phyloP scores from a whole-genome alignment of 2,797 vertebrate species.

The Epinephelus malabaricus region DNA sequence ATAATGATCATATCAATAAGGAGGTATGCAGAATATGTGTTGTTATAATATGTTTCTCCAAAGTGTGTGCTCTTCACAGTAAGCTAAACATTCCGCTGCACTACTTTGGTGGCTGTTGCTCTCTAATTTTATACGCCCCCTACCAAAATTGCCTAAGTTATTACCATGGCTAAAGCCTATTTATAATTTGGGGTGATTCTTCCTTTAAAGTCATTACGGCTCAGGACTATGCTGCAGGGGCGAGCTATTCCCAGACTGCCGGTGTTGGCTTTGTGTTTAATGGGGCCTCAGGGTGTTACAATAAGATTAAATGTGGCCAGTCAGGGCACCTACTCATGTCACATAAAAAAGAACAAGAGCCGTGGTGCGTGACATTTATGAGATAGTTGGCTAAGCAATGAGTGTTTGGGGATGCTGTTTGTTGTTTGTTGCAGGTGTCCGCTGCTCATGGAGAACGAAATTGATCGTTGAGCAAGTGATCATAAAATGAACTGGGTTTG shows the following conservation, averaged over 20 bases:
- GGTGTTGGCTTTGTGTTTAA: slow-evolving; percentile 72
- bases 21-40: not conserved
- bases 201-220: slow-evolving; percentile 55
- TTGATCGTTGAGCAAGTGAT: slow-evolving; percentile 54
- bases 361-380: slow-evolving; percentile 75
- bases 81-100: slow-evolving; percentile 10
- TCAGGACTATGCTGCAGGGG: slow-evolving; percentile 39
- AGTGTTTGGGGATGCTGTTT: slow-evolving; percentile 67
- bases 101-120: slow-evolving; percentile 22
- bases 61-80: not conserved
- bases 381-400: slow-evolving; percentile 63
- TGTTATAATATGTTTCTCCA: not conserved
- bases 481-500: slow-evolving; percentile 48
- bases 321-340: slow-evolving; percentile 73
- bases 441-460: slow-evolving; percentile 38
- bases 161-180: slow-evolving; percentile 42
- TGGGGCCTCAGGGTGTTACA: slow-evolving; percentile 72
- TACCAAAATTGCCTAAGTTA: slow-evolving; percentile 24
- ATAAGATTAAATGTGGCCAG: slow-evolving; percentile 80
- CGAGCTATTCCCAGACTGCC: slow-evolving; percentile 55
- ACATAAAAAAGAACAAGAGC: slow-evolving; percentile 81
- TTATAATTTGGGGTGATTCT: slow-evolving; percentile 52
- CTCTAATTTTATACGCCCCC: slow-evolving; percentile 27
- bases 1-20: not conserved
- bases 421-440: slow-evolving; percentile 66